phyloP scores from a whole-genome alignment of 2,113 vertebrate species.

The Bos indicus region DNA sequence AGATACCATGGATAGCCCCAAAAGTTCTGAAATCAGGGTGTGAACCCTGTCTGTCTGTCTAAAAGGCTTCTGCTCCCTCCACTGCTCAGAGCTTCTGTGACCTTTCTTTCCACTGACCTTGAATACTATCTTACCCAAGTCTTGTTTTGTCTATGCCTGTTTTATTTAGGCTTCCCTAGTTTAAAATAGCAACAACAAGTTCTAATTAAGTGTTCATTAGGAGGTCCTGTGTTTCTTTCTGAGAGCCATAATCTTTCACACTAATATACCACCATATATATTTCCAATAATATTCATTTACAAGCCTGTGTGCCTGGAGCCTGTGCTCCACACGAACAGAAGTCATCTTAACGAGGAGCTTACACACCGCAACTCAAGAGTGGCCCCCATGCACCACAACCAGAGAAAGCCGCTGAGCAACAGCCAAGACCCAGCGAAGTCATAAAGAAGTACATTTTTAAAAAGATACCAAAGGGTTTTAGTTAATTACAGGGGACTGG shows the following conservation, averaged over 20 bases:
- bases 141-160: background rate
- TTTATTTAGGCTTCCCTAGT: slow-evolving; percentile 14
- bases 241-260: background rate
- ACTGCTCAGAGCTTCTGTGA: background rate
- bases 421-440: background rate
- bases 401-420: background rate
- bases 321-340: background rate
- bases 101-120: background rate
- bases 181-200: background rate
- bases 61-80: background rate
- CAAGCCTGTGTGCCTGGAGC: background rate
- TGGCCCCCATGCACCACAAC: background rate
- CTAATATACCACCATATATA: background rate
- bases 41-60: background rate
- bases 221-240: background rate
- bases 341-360: background rate
- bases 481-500: background rate
- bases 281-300: background rate
- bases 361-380: background rate
- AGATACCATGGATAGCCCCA: background rate
- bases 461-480: background rate
- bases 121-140: background rate
- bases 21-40: background rate
- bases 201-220: background rate
- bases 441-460: background rate